Base-by-base conservation (phyloP, 2,113 vertebrate species). In the Marcusenius ussheri region DNA sequence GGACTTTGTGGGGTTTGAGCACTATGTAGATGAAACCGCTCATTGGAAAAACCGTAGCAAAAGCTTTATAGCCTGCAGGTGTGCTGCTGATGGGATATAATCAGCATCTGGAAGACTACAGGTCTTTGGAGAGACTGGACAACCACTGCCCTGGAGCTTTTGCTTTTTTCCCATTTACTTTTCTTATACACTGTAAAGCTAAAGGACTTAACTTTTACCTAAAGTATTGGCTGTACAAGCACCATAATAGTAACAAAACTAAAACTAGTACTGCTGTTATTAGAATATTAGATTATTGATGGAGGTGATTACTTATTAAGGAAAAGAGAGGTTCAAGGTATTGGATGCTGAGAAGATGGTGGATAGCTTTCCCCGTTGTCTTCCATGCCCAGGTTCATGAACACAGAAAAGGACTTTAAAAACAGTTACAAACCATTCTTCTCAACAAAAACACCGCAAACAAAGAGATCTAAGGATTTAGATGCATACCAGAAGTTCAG, bases 1-100 rank as follows among this genome's bases (percentile, higher is more conserved):
- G 70, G 27, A 77, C 27, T 74, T 74, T 13, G 35, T 77, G 62
- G 62, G 62, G n/a, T 70, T 66, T 77, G 80, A 47, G 47, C 85
- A 24, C 46, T 66, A 88, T 88, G 21, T 84, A 83, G 88, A 90
- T 88, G 86, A 92, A 92, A 90, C 89, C 88, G 87, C 21, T 90
- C 9, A 7, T 84, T 89, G 90, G 88, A 74, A 56, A 90, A 66
- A 47, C 21, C n/a, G n/a, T 70, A 70, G 62, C 62, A 27, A 70
- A 70, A 70, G 62, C 62, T 27, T 70, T 11, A 31, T 70, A 70
- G 62, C 62, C 62, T 70, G n/a, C 62, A 70, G 62, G 27, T 70
- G 62, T 31, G 27, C 62, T 70, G 62, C 62, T 70, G 62, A 70
- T 70, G 27, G n/a, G 62, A 27, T 11, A 13, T 70, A 70, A 70